These are phyloP conservation scores for Phrynocephalus vlangalii DNA, from an alignment of 2,797 vertebrate species.

Conservation along the genomic window DNA sequence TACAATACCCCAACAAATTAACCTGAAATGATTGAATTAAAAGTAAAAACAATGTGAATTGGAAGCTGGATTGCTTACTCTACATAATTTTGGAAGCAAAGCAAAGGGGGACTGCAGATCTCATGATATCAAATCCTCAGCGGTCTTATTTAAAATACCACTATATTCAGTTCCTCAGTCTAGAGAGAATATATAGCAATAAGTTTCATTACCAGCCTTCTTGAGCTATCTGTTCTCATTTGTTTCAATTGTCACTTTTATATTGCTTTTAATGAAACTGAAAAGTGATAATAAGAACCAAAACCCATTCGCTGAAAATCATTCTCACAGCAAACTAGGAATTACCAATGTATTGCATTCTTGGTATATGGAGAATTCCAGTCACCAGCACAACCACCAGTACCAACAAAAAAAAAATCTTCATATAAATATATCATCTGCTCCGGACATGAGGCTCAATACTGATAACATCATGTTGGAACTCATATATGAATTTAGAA, in stretches of 20 bases:
- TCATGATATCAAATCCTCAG: not conserved
- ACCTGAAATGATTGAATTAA: not conserved
- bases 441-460: conserved; percentile 19
- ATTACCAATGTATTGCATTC: conserved; percentile 50
- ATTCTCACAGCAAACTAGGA: conserved; percentile 20
- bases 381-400: not conserved
- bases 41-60: conserved; percentile 5
- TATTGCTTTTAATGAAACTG: conserved; percentile 31
- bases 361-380: conserved; percentile 52
- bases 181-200: conserved; percentile 32
- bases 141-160: conserved; percentile 35
- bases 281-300: conserved; percentile 34
- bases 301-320: conserved; percentile 59
- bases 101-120: not conserved
- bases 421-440: conserved; percentile 39
- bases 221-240: conserved; percentile 35
- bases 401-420: not conserved
- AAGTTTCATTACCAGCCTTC: conserved; percentile 37
- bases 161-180: not conserved
- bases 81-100: not conserved
- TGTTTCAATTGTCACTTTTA: conserved; percentile 56
- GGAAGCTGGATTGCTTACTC: conserved; percentile 4
- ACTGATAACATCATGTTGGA: not conserved
- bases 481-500: not conserved
- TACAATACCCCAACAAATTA: conserved; percentile 3